phyloP scores from a whole-genome alignment of 2,797 vertebrate species.

The Pelochelys cantorii region DNA sequence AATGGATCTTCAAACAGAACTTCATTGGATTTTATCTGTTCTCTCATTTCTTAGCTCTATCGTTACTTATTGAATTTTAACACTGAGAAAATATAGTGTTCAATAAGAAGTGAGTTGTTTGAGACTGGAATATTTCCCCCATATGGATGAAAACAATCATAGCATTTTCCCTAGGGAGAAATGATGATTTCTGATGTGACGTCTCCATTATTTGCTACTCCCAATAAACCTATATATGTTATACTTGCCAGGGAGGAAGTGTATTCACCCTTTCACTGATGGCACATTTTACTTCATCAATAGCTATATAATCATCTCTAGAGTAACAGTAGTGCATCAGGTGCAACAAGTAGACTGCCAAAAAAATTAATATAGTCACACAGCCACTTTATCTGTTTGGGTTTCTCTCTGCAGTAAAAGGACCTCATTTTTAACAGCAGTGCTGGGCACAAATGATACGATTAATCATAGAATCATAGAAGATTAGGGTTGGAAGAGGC shows the following conservation, averaged over 20 bases:
- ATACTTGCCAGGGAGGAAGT: not conserved
- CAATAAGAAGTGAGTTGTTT: conserved; percentile 31
- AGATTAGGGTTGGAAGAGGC: too few relatives aligned
- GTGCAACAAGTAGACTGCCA: not conserved
- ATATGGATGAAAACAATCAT: not conserved
- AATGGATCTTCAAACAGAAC: not conserved
- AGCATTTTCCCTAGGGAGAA: not conserved
- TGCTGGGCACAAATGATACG: not conserved
- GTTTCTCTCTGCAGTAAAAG: not conserved
- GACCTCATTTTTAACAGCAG: not conserved
- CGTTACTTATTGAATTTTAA: conserved; percentile 36
- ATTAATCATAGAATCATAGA: too few relatives aligned
- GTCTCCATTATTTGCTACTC: not conserved
- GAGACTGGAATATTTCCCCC: not conserved
- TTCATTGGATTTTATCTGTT: conserved; percentile 1
- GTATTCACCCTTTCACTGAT: not conserved
- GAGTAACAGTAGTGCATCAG: not conserved
- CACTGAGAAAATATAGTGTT: conserved; percentile 37
- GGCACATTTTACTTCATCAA: not conserved
- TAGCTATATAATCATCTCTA: not conserved
- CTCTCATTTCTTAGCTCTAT: not conserved
- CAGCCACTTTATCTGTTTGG: not conserved
- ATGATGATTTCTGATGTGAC: not conserved
- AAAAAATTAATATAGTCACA: not conserved
- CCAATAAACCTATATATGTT: not conserved